Evolutionary conservation across 2,888 invertebrate genomes (phyloP).

Genomic region (Lithosia quadra): DNA sequence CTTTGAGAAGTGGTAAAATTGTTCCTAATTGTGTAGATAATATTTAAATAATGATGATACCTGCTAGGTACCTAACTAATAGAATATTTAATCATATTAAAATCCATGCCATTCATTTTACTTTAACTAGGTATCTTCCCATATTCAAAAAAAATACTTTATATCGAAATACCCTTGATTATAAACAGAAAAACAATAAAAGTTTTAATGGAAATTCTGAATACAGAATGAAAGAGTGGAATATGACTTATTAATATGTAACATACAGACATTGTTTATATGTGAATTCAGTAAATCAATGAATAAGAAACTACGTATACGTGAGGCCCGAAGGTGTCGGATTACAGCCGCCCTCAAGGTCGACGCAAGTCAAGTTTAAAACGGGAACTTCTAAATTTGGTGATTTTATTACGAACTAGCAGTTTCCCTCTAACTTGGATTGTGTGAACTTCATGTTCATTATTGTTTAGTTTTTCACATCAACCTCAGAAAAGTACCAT

Average conservation of each 20-base stretch:
- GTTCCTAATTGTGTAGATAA: background rate
- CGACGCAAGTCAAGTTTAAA: conserved; percentile 45
- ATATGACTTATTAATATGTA: conserved; percentile 35
- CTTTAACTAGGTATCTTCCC: no score
- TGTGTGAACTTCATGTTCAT: background rate
- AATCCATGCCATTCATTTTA: background rate
- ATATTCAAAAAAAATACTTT: conserved; percentile 3
- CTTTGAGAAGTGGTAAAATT: conserved; percentile 11
- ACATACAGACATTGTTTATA: conserved; percentile 35
- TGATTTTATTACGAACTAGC: conserved; percentile 17
- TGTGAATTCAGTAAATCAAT: conserved; percentile 53
- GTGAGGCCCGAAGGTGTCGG: conserved; percentile 53
- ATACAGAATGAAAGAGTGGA: conserved; percentile 21
- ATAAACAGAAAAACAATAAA: conserved; percentile 17
- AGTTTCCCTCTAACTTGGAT: background rate
- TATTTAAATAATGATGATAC: background rate
- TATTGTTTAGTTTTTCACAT: background rate
- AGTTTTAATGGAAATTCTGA: conserved; percentile 17
- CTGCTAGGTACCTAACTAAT: background rate
- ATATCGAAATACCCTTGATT: background rate
- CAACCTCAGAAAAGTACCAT: background rate
- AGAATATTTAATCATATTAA: background rate
- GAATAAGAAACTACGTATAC: conserved; percentile 57
- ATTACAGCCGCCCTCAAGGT: conserved; percentile 55
- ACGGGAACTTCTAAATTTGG: conserved; percentile 24